These are phyloP conservation scores for Cydia splendana DNA, from an alignment of 1,140 invertebrate genomes.

Conservation along the genomic window DNA sequence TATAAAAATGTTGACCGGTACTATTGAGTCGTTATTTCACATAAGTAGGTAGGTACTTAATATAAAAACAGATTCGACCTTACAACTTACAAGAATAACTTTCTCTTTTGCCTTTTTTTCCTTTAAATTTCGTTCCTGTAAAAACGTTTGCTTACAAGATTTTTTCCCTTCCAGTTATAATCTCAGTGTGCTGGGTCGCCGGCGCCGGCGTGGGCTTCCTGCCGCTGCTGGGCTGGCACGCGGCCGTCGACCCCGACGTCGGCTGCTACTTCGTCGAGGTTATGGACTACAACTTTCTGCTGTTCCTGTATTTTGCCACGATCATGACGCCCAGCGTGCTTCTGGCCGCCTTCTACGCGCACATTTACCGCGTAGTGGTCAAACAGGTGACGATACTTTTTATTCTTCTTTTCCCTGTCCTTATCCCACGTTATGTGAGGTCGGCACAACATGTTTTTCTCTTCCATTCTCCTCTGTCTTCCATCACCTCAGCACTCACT, in stretches of 20 bases:
- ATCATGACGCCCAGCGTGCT: conserved; percentile 92
- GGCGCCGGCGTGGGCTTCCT: conserved; percentile 90
- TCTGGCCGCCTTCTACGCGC: conserved; percentile 91
- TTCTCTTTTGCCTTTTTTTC: too few relatives aligned
- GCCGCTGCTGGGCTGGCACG: conserved; percentile 93
- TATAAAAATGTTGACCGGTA: too few relatives aligned
- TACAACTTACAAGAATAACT: too few relatives aligned
- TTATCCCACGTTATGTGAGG: too few relatives aligned
- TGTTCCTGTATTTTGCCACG: conserved; percentile 93
- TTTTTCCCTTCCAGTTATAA: conserved; percentile 85
- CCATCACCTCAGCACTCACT: too few relatives aligned
- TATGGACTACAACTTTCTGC: conserved; percentile 93
- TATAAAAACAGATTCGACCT: too few relatives aligned
- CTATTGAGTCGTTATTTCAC: too few relatives aligned
- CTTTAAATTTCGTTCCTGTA: not conserved
- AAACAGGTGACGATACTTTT: conserved; percentile 84
- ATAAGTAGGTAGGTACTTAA: too few relatives aligned
- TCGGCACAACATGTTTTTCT: too few relatives aligned
- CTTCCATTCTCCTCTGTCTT: too few relatives aligned
- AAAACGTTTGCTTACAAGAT: not conserved
- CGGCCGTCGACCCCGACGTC: conserved; percentile 77
- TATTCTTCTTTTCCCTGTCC: too few relatives aligned
- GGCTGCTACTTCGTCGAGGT: conserved; percentile 91
- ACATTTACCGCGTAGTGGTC: conserved; percentile 92
- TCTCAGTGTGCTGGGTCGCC: conserved; percentile 91